Evolutionary conservation across 2,888 invertebrate species (phyloP).

Genomic region (Melinopterus prodromus): DNA sequence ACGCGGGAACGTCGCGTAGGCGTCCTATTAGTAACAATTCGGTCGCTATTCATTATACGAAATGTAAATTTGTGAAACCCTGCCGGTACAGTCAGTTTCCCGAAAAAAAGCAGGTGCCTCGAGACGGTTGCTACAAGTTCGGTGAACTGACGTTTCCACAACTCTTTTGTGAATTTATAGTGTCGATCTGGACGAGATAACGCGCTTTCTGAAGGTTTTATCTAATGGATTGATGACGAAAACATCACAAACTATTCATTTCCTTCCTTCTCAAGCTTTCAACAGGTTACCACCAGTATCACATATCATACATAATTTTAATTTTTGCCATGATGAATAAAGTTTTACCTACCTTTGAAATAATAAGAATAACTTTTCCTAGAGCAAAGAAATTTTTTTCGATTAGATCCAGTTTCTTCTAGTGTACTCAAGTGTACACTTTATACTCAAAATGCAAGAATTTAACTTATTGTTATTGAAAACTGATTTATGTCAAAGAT

Average conservation of each 20-base stretch:
- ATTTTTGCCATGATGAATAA: background rate
- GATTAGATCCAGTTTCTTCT: too few relatives aligned
- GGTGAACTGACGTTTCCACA: background rate
- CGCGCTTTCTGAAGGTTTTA: background rate
- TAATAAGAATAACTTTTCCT: too few relatives aligned
- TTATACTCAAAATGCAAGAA: too few relatives aligned
- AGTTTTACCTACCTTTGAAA: too few relatives aligned
- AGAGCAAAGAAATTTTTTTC: too few relatives aligned
- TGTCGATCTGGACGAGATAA: background rate
- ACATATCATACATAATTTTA: background rate
- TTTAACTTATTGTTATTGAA: too few relatives aligned
- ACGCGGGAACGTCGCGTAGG: constrained; percentile 14
- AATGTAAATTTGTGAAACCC: constrained; percentile 34
- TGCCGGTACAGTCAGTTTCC: constrained; percentile 8
- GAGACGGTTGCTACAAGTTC: constrained; percentile 19
- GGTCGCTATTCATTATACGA: constrained; percentile 33
- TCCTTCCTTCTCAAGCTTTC: background rate
- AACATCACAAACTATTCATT: background rate
- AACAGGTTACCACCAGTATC: background rate
- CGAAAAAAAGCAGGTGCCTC: constrained; percentile 40
- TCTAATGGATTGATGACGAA: background rate
- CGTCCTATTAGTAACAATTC: constrained; percentile 33
- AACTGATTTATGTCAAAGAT: too few relatives aligned
- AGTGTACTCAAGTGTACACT: too few relatives aligned
- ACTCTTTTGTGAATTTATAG: background rate